Percentiles rank a stretch among this genome's conserved stretches.
Evolutionary conservation across 1,140 invertebrate genomes (phyloP).

Genomic region (Drosophila ironensis): DNA sequence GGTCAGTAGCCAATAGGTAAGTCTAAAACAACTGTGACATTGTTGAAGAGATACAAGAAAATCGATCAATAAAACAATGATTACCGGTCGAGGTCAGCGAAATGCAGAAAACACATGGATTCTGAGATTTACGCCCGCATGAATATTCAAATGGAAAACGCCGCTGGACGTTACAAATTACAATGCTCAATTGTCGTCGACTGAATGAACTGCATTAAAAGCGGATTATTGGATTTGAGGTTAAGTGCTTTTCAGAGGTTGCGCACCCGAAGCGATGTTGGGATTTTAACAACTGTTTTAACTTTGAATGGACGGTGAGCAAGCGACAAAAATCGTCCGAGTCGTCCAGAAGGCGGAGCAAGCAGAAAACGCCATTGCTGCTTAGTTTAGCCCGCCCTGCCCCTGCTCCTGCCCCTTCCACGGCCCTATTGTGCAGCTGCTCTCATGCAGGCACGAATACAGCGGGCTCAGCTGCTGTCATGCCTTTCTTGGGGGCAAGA

Average conservation of each 20-base stretch:
- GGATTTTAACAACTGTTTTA: slow-evolving; percentile 69
- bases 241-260: slow-evolving; percentile 65
- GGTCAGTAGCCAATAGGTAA: slow-evolving; percentile 35
- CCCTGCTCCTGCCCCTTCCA: slow-evolving; percentile 1
- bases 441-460: slow-evolving; percentile 14
- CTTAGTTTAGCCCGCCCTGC: too few relatives aligned
- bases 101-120: background rate
- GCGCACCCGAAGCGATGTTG: slow-evolving; percentile 33
- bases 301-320: slow-evolving; percentile 33
- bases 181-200: slow-evolving; percentile 31
- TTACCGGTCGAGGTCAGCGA: slow-evolving; percentile 68
- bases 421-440: too few relatives aligned
- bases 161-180: slow-evolving; percentile 48
- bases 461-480: slow-evolving; percentile 35
- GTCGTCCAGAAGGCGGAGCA: slow-evolving; percentile 59
- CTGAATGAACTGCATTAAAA: slow-evolving; percentile 71
- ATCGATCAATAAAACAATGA: slow-evolving; percentile 75
- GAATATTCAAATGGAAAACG: slow-evolving; percentile 64
- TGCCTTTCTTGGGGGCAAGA: too few relatives aligned
- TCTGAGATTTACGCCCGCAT: slow-evolving; percentile 33
- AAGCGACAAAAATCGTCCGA: slow-evolving; percentile 45
- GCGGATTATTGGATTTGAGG: slow-evolving; percentile 79
- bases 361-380: slow-evolving; percentile 61
- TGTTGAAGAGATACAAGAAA: slow-evolving; percentile 23
- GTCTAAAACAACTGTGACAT: slow-evolving; percentile 54